Percentiles rank a stretch among this genome's conserved stretches.
These are phyloP conservation scores for Aphidoletes aphidimyza DNA, from an alignment of 2,888 invertebrate genomes.

Conservation along the genomic window DNA sequence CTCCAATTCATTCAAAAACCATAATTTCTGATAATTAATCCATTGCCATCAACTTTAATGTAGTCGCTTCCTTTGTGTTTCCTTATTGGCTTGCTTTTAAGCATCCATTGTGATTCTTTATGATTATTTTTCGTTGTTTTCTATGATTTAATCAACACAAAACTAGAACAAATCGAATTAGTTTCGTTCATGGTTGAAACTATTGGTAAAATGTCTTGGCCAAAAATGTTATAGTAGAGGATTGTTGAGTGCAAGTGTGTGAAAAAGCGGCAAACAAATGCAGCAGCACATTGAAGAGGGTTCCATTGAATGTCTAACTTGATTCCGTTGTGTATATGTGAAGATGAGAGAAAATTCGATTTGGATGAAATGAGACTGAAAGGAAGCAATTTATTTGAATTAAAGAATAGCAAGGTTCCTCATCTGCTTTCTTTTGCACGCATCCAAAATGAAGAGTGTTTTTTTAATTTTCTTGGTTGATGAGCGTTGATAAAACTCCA, in stretches of 20 bases:
- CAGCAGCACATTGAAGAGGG: neutral
- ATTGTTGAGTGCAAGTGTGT: neutral
- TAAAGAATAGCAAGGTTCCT: neutral
- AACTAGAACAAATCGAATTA: constrained; percentile 11
- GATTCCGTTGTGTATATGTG: neutral
- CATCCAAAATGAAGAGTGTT: no score
- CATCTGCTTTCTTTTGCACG: no score
- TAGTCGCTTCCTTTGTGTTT: constrained; percentile 33
- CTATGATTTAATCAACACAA: neutral
- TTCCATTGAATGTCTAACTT: neutral
- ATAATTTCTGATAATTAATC: constrained; percentile 52
- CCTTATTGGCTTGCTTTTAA: constrained; percentile 25
- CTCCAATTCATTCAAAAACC: constrained; percentile 31
- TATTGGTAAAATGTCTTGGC: neutral
- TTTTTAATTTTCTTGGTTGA: neutral
- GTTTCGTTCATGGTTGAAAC: neutral
- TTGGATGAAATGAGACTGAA: neutral
- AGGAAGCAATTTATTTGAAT: no score
- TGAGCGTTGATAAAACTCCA: constrained; percentile 1
- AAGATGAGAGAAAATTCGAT: neutral
- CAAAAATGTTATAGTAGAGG: neutral
- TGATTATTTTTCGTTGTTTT: neutral
- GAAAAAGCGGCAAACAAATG: neutral
- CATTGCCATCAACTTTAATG: neutral
- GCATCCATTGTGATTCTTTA: neutral